phyloP scores from a whole-genome alignment of 2,797 vertebrate genomes.

The Mormyrus proboscirostris region DNA sequence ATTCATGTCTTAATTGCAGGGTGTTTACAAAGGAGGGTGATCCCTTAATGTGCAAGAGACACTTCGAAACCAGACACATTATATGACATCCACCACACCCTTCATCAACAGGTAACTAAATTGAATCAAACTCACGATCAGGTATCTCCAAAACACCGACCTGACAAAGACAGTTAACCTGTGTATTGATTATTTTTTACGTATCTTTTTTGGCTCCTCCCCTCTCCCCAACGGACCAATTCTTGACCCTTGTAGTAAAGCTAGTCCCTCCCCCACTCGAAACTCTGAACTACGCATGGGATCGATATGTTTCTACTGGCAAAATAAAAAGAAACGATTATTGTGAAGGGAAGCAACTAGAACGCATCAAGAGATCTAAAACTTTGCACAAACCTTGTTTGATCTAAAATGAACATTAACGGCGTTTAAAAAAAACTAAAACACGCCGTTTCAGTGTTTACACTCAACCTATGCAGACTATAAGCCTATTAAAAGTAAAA shows the following conservation, averaged over 20 bases:
- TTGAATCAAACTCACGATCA: not conserved
- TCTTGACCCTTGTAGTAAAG: not conserved
- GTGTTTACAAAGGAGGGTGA: not conserved
- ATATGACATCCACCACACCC: not conserved
- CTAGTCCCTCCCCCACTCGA: not conserved
- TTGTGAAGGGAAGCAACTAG: not conserved
- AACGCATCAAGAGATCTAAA: not conserved
- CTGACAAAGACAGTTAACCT: not conserved
- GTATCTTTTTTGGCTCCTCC: not conserved
- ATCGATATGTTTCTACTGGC: not conserved
- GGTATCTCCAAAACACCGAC: not conserved
- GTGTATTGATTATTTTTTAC: not conserved
- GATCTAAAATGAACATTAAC: not conserved
- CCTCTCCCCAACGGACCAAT: not conserved
- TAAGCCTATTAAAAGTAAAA: not conserved
- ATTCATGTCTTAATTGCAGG: not conserved
- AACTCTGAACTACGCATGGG: not conserved
- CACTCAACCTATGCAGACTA: not conserved
- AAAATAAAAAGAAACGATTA: not conserved
- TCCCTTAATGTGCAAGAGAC: not conserved
- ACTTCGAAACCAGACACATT: not conserved
- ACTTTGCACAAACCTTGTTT: not conserved
- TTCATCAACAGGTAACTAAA: not conserved
- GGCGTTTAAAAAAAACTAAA: not conserved
- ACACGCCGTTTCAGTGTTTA: not conserved